Base-by-base conservation (phyloP, 2,888 invertebrate genomes). In the Blera fallax region DNA sequence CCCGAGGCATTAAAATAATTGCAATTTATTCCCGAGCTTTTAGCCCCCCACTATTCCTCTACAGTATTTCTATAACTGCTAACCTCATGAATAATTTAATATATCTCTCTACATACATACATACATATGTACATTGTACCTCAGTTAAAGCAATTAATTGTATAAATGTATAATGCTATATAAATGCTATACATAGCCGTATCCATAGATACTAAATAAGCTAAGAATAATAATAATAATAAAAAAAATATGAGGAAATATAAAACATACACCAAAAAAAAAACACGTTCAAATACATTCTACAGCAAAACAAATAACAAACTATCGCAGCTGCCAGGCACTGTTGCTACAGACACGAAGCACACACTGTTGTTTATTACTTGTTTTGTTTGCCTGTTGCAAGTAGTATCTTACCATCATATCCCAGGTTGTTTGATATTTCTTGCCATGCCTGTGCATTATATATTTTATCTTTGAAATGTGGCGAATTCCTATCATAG, bases 381-480 rank as follows among this genome's bases (percentile, higher is more conserved):
- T 52, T n/a, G n/a, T 48, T 21, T 32, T 32, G 27, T 54, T n/a
- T 37, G 72, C 48, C 78, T 73, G 69, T 73, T 78, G 54, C 62
- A 73, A 62, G 16, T 10, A 62, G 16, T 10, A 37, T 78, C 89
- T 90, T 88, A 92, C 92, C 92, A 87, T 92, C 91, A 76, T 91
- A 92, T 34, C 92, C 92, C 70, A 92, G 87, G 83, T 90, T 90
- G 69, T 90, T 90, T 10, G 92, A 90, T 48, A 92, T 91, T 81
- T 91, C 91, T 70, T 89, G 89, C 92, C 92, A 92, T 37, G 90
- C 90, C 67, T 90, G 89, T 21, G 91, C 90, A 62, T 89, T 89
- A 70, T 90, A 90, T 1, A 89, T 76, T 87, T 92, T 92, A 87
- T 92, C 92, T 88, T 91, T 92, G 73, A 91, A 92, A 48, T 90